Percentiles rank a stretch among this genome's conserved stretches.
Evolutionary conservation across 1,140 invertebrate species (phyloP).

Genomic region (Chrysoperla carnea): DNA sequence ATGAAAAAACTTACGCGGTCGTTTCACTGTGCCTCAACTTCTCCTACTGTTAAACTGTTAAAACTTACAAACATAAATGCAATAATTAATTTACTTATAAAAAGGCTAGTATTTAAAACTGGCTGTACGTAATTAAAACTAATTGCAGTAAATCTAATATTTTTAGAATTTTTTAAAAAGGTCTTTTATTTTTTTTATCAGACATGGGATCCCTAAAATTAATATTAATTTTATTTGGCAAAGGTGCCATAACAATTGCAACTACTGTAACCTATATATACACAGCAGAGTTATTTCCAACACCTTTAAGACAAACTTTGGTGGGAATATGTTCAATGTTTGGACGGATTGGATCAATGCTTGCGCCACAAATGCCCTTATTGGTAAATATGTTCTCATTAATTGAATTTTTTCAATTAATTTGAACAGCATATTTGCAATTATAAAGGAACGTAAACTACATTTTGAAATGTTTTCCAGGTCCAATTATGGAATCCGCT

Average conservation of each 20-base stretch:
- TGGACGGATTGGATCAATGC: slow-evolving; percentile 49
- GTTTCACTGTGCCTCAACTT: no score
- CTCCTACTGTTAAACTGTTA: no score
- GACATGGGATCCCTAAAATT: no score
- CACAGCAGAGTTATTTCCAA: slow-evolving; percentile 59
- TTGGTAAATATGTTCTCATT: slow-evolving; percentile 27
- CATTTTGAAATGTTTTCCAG: slow-evolving; percentile 10
- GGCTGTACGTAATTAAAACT: no score
- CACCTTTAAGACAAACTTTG: slow-evolving; percentile 38
- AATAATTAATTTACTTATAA: no score
- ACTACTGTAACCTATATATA: slow-evolving; percentile 54
- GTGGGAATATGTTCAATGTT: slow-evolving; percentile 52
- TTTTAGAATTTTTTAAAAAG: no score
- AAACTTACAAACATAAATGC: no score
- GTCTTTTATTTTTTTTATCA: no score
- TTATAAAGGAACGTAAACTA: slow-evolving; percentile 1
- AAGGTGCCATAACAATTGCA: slow-evolving; percentile 49
- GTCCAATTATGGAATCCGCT: slow-evolving; percentile 20
- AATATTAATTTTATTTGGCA: slow-evolving; percentile 47
- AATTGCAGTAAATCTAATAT: no score
- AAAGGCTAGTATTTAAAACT: no score
- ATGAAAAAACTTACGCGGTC: no score
- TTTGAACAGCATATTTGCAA: background rate
- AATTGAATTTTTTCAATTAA: background rate
- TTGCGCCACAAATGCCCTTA: slow-evolving; percentile 52